Evolutionary conservation across 2,888 invertebrate species (phyloP), one percentile per base, ranked within the genome.

Genomic region (Dryadula phaetusa): DNA sequence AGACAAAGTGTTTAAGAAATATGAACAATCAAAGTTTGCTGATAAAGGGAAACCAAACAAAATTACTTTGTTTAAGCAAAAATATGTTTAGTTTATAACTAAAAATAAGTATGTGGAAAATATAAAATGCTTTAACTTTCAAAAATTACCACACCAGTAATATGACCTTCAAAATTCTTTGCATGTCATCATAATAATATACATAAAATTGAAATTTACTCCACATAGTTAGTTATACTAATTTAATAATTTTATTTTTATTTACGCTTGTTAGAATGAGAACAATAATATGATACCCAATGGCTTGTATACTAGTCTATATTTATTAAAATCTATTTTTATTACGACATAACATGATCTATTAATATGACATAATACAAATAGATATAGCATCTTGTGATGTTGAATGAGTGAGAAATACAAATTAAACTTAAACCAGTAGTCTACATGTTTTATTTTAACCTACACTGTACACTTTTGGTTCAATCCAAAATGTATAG

Each of bases 1-100:
- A 70, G 44, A 40, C 54, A 52, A 66, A n/a, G n/a, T n/a, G 37
- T 63, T 70, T 64, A 66, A 60, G 49, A 42, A 54, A 47, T 34
- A 32, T 69, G 54, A 66, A 28, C 53, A 64, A 61, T 53, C n/a
- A 54, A n/a, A 37, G 4, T 37, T n/a, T 16, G 6, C 25, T 25
- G 3, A 8, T 8, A 25, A 49, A 49, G 25, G 47, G 47, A 7
- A 47, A 6, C 3, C n/a, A 47, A 47, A 47, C 37, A 37, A 37
- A 37, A 37, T 37, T 10, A 2, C 10, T 37, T 37, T 37, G 37
- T 37, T 37, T 12, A 37, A 3, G 28, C 2, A 2, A 12, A 12
- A 37, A 37, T 37, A 12, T 7, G 6, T 32, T 20, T 14, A 0
- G 14, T 12, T 5, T 6, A 22, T 47, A 14, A 12, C 4, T 20